Percentiles rank a stretch among this genome's conserved stretches.
Conservation (phyloP, 2,113 vertebrate genomes). For the Ariopsis seemanni region DNA sequence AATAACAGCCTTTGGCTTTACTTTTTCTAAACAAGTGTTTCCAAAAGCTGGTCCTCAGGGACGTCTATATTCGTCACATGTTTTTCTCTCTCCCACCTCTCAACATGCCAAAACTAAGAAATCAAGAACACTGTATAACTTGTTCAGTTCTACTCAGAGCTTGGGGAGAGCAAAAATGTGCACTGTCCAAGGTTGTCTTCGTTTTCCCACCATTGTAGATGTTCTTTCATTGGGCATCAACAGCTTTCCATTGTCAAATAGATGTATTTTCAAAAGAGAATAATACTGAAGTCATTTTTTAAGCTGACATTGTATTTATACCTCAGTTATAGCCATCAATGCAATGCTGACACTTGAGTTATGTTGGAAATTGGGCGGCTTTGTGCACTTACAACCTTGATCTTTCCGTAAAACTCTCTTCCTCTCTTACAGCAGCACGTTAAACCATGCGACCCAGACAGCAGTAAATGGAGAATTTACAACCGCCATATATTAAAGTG, state of each 20-base stretch:
- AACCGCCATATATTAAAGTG: slow-evolving; percentile 70
- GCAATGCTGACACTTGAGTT: slow-evolving; percentile 38
- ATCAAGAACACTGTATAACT: neutral
- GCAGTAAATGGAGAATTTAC: slow-evolving; percentile 76
- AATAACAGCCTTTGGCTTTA: neutral
- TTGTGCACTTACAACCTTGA: slow-evolving; percentile 61
- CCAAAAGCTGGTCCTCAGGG: neutral
- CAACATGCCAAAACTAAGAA: neutral
- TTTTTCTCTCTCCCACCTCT: neutral
- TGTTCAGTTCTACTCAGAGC: neutral
- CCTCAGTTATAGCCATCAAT: neutral
- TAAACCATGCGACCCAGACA: slow-evolving; percentile 68
- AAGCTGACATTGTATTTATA: slow-evolving; percentile 18
- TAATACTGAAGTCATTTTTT: neutral
- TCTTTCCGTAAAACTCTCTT: slow-evolving; percentile 62
- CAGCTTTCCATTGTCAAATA: neutral
- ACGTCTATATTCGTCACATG: neutral
- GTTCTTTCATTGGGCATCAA: neutral
- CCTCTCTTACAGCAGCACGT: slow-evolving; percentile 65
- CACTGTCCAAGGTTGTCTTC: neutral
- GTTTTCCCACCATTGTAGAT: neutral
- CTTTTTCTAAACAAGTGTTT: neutral
- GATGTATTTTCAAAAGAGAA: neutral
- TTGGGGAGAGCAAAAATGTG: neutral
- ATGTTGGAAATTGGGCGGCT: slow-evolving; percentile 53